Percentiles rank a stretch among this genome's conserved stretches.
Evolutionary conservation across 2,888 invertebrate genomes (phyloP).

Genomic region (Drosophila rellima): DNA sequence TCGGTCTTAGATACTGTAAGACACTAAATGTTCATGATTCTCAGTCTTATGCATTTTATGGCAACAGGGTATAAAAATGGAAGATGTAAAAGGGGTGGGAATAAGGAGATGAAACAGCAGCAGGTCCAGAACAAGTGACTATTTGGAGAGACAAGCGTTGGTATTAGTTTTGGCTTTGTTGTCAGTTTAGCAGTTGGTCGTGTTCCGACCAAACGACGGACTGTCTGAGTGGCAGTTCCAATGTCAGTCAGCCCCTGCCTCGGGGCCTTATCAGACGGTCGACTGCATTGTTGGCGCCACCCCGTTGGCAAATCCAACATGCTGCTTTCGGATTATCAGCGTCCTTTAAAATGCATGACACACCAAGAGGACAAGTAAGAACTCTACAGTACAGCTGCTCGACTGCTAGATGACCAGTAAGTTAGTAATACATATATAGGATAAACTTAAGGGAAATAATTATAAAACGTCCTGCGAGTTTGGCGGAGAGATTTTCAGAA

Average conservation of each 20-base stretch:
- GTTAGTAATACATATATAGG: no score
- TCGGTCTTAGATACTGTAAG: neutral
- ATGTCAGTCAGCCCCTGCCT: neutral
- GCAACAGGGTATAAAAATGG: slow-evolving; percentile 10
- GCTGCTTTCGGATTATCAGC: slow-evolving; percentile 61
- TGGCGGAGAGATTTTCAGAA: no score
- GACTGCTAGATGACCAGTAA: neutral
- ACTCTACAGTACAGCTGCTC: neutral
- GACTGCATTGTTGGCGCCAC: slow-evolving; percentile 34
- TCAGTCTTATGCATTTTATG: slow-evolving; percentile 15
- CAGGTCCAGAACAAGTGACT: slow-evolving; percentile 19
- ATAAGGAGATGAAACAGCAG: neutral
- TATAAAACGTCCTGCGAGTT: no score
- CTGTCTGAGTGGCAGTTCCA: slow-evolving; percentile 24
- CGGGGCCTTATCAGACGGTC: slow-evolving; percentile 31
- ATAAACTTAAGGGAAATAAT: no score
- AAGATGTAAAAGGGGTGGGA: neutral
- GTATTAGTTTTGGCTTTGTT: slow-evolving; percentile 61
- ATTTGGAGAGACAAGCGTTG: slow-evolving; percentile 36
- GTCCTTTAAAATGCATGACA: slow-evolving; percentile 58
- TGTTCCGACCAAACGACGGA: slow-evolving; percentile 1
- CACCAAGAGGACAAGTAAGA: neutral
- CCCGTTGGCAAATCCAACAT: slow-evolving; percentile 51
- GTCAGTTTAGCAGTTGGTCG: slow-evolving; percentile 46
- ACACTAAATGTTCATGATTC: slow-evolving; percentile 4